Base-by-base conservation (phyloP, 2,797 vertebrate genomes). In the Ibycter americanus region DNA sequence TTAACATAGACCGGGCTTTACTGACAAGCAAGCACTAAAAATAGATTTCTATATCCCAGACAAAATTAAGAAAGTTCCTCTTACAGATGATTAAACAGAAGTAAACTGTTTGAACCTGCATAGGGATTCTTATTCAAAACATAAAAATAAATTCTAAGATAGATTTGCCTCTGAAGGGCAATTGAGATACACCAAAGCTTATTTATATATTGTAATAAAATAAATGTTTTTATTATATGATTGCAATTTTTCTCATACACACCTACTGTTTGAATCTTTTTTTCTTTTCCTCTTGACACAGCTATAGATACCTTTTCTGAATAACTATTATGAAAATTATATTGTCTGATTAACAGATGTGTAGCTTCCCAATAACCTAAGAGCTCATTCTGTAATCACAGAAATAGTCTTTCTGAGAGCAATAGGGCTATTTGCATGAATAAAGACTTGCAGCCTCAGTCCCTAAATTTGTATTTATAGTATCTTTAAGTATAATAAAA, bases 391-490 rank as follows among this genome's bases (percentile, higher is more conserved):
- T 91, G 65, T 78, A 94, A 94, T 94, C 96, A 96, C 72, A 88
- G 90, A 86, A 96, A 87, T 56, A 94, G 68, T 86, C 42, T 87
- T 94, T 89, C 62, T 68, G 91, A 93, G 89, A 93, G 79, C 46
- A 81, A 46, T 94, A 49, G 54, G 72, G 58, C 65, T 95, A 95
- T 96, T 96, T 96, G 84, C 94, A 95, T 96, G 91, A 96, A 83
- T 96, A 91, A 96, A 97, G 67, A 86, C 85, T 91, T 91, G 40
- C 68, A 93, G 49, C 12, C 49, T 88, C 47, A 78, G 93, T 89
- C 91, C 63, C 76, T 93, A 96, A 92, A 96, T 95, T 96, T 95
- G 66, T 96, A 95, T 96, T 96, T 95, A 96, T 95, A 86, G 62
- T 92, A 88, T 90, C 89, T 93, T 86, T 81, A 96, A 91, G 94